Percentiles rank a stretch among this genome's conserved stretches.
Conservation (phyloP, 1,140 invertebrate species). For the Procambarus clarkii region DNA sequence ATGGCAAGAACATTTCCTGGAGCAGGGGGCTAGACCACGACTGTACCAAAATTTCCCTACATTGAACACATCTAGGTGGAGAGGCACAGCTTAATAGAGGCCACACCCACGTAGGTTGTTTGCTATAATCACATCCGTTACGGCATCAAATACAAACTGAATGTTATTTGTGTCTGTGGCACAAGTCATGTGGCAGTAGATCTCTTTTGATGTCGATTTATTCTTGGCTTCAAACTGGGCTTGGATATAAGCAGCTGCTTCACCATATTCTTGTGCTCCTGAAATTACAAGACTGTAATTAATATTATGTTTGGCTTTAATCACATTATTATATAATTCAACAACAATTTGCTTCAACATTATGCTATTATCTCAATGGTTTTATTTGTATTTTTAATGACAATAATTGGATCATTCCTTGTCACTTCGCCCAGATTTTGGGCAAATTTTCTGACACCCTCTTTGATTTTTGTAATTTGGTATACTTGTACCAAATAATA, state of each 20-base stretch:
- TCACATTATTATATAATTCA: slow-evolving; percentile 90
- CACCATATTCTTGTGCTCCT: slow-evolving; percentile 98
- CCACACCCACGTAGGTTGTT: slow-evolving; percentile 99
- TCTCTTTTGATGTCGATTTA: slow-evolving; percentile 99
- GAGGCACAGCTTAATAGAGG: slow-evolving; percentile 84
- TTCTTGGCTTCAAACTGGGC: slow-evolving; percentile 99
- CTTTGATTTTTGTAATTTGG: no score
- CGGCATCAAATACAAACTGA: slow-evolving; percentile 99
- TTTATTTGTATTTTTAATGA: no score
- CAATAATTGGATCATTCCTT: no score
- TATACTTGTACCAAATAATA: no score
- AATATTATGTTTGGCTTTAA: slow-evolving; percentile 96
- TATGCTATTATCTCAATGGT: no score
- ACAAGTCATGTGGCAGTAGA: slow-evolving; percentile 99
- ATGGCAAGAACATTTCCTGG: slow-evolving; percentile 42
- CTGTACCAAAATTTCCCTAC: slow-evolving; percentile 57
- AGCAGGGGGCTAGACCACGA: slow-evolving; percentile 63
- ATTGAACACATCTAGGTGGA: slow-evolving; percentile 58
- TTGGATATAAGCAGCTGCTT: slow-evolving; percentile 98
- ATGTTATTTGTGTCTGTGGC: slow-evolving; percentile 99
- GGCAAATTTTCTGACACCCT: no score
- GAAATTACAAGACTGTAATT: slow-evolving; percentile 86
- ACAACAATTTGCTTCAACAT: not conserved
- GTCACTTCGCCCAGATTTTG: no score
- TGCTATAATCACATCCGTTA: slow-evolving; percentile 99